phyloP scores from a whole-genome alignment of 2,113 vertebrate species.

The Bungarus multicinctus region DNA sequence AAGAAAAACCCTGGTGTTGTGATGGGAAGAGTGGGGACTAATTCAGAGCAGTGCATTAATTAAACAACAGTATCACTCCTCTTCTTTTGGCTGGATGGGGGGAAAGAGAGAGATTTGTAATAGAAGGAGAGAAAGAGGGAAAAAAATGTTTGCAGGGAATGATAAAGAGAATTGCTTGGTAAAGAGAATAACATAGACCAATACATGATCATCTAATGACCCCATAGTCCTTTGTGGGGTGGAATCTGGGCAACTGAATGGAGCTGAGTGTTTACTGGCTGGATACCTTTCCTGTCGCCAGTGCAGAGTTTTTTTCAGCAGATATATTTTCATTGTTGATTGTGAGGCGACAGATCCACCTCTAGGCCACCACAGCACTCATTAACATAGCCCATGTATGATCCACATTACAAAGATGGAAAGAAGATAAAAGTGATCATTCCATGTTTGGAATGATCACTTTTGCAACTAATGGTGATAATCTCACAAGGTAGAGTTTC shows the following conservation, averaged over 20 bases:
- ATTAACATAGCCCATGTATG: not conserved
- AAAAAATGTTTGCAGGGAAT: not conserved
- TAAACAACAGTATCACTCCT: not conserved
- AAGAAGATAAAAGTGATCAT: not conserved
- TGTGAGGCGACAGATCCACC: no score
- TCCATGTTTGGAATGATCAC: not conserved
- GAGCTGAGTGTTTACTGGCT: no score
- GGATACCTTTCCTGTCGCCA: no score
- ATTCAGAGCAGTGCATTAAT: accelerated
- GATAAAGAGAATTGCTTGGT: not conserved
- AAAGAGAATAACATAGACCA: not conserved
- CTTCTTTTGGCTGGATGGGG: not conserved
- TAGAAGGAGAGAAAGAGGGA: not conserved
- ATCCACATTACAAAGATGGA: not conserved
- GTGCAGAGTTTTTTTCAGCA: no score
- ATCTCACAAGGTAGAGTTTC: not conserved
- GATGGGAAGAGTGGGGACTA: accelerated
- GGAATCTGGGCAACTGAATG: no score
- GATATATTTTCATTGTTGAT: no score
- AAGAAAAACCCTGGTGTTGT: accelerated
- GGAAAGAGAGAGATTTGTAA: not conserved
- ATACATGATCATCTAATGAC: no score
- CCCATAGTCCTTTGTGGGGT: no score
- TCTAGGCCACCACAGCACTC: no score
- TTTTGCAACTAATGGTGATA: not conserved